phyloP scores from a whole-genome alignment of 2,888 invertebrate species.

The Diadromus collaris region DNA sequence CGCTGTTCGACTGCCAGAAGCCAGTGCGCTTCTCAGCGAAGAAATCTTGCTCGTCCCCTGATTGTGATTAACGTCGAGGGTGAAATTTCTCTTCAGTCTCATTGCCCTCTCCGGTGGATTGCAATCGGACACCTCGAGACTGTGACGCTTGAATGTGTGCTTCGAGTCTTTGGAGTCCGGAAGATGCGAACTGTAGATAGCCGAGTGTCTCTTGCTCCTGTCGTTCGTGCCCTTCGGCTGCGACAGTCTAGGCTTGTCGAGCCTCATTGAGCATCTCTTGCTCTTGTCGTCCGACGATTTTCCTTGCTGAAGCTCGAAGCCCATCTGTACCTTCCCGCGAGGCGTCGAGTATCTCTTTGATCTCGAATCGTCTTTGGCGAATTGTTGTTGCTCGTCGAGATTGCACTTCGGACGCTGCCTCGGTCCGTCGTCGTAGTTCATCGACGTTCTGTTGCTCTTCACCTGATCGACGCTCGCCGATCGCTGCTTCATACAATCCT shows the following conservation, averaged over 20 bases:
- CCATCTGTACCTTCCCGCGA: conserved; percentile 64
- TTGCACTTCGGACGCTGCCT: conserved; percentile 64
- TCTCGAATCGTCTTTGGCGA: conserved; percentile 63
- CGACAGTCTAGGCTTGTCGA: conserved; percentile 66
- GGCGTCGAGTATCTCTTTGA: conserved; percentile 65
- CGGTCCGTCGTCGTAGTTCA: conserved; percentile 72
- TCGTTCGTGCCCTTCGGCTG: conserved; percentile 70
- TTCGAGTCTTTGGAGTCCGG: conserved; percentile 72
- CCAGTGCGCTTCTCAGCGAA: conserved; percentile 72
- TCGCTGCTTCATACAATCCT: conserved; percentile 71
- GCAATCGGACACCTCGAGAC: conserved; percentile 73
- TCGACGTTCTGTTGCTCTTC: conserved; percentile 65
- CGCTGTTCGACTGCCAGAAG: conserved; percentile 77
- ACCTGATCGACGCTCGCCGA: conserved; percentile 64
- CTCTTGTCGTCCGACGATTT: conserved; percentile 67
- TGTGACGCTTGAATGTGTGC: conserved; percentile 74
- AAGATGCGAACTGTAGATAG: conserved; percentile 68
- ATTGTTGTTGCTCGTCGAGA: conserved; percentile 60
- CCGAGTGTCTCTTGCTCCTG: conserved; percentile 75
- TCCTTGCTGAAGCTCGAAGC: conserved; percentile 58
- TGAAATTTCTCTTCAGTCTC: conserved; percentile 65
- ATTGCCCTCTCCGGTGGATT: conserved; percentile 63
- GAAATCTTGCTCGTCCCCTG: conserved; percentile 78
- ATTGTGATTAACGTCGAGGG: conserved; percentile 78
- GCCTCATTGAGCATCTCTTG: conserved; percentile 69